Evolutionary conservation across 2,797 vertebrate genomes (phyloP).

Genomic region (Anas bahamensis): DNA sequence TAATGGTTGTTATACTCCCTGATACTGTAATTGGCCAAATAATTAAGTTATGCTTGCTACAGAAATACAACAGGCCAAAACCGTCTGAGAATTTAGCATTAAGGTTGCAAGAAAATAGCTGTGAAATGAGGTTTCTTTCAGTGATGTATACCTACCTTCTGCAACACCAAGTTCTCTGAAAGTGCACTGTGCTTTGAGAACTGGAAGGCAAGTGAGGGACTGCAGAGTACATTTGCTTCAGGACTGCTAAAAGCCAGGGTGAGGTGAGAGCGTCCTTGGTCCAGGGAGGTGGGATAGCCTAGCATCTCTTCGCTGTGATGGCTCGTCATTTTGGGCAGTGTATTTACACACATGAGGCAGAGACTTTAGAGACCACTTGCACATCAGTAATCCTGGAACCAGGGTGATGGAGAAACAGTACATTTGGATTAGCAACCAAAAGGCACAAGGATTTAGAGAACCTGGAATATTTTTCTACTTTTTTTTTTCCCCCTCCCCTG

Average conservation of each 20-base stretch:
- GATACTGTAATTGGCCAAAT: constrained; percentile 45
- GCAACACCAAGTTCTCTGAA: neutral
- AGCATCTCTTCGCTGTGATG: neutral
- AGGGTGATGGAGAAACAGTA: neutral
- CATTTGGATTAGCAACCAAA: neutral
- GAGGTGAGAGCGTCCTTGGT: neutral
- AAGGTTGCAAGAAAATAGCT: neutral
- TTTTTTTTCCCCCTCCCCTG: neutral
- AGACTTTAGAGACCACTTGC: neutral
- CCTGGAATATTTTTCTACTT: neutral
- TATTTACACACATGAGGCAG: neutral
- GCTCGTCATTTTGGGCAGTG: neutral
- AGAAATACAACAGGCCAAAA: constrained; percentile 8
- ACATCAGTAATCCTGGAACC: neutral
- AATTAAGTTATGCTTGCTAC: constrained; percentile 57
- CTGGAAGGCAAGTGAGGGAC: neutral
- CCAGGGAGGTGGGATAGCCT: neutral
- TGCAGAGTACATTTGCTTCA: neutral
- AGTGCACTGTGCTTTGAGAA: fast-evolving
- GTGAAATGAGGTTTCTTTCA: neutral
- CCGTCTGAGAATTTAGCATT: neutral
- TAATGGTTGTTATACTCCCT: constrained; percentile 42
- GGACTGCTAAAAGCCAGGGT: neutral
- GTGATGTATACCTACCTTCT: neutral
- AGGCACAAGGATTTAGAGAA: neutral